Conservation (phyloP, 1,140 invertebrate species). For the Drosophila pandora region DNA sequence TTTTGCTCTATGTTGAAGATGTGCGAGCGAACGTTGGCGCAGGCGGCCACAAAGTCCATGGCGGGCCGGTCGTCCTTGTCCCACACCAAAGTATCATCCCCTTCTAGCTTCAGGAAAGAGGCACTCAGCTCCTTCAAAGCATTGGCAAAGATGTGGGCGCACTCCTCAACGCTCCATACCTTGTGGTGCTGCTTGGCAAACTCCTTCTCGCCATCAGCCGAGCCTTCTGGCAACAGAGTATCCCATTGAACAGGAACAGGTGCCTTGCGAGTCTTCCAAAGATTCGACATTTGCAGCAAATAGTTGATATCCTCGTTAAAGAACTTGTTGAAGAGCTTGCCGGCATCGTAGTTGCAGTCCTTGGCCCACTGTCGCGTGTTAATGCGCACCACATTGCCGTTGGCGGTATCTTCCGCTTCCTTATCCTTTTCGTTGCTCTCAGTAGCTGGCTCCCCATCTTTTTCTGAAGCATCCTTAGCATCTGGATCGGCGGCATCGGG, state of each 20-base stretch:
- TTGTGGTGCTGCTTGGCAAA: slow-evolving; percentile 89
- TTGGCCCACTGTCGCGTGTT: slow-evolving; percentile 97
- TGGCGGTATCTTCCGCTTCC: slow-evolving; percentile 68
- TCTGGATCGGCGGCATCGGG: slow-evolving; percentile 98
- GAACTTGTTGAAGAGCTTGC: slow-evolving; percentile 94
- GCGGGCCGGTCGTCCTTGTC: slow-evolving; percentile 98
- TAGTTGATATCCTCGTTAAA: slow-evolving; percentile 98
- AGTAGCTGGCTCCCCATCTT: slow-evolving; percentile 85
- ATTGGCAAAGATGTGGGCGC: slow-evolving; percentile 89
- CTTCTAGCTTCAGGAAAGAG: slow-evolving; percentile 85
- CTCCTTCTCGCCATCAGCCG: slow-evolving; percentile 59
- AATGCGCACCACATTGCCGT: slow-evolving; percentile 90
- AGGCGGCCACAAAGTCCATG: slow-evolving; percentile 98
- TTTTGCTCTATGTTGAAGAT: slow-evolving; percentile 96
- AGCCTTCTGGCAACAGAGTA: slow-evolving; percentile 86
- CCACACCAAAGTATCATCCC: slow-evolving; percentile 93
- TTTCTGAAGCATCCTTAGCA: slow-evolving; percentile 77
- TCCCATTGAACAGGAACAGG: slow-evolving; percentile 92
- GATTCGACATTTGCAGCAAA: slow-evolving; percentile 95
- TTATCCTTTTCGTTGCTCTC: background rate
- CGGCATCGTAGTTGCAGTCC: slow-evolving; percentile 92
- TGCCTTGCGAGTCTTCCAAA: slow-evolving; percentile 94
- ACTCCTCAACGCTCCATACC: slow-evolving; percentile 90
- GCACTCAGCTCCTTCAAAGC: slow-evolving; percentile 89
- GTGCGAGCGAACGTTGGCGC: slow-evolving; percentile 95